Evolutionary conservation across 1,140 invertebrate genomes (phyloP).

Genomic region (Tetragonula clypearis): DNA sequence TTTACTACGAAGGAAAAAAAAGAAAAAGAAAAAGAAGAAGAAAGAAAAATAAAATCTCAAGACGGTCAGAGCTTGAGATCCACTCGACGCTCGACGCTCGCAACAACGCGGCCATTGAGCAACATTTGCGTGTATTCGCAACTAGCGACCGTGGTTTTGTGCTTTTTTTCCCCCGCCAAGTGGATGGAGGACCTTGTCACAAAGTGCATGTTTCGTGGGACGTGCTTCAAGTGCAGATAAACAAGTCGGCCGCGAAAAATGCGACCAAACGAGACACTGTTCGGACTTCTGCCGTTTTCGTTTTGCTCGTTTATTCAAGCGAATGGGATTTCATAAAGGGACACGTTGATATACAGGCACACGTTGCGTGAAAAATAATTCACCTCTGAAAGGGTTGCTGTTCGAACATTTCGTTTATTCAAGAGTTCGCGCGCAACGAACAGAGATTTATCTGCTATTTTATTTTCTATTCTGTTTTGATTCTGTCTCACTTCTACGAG

Average conservation of each 20-base stretch:
- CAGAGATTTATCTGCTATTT: too few species aligned
- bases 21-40: too few species aligned
- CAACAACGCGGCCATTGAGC: not conserved
- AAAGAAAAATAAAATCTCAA: not conserved
- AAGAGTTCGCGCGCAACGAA: not conserved
- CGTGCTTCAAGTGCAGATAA: slow-evolving; percentile 17
- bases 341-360: not conserved
- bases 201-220: not conserved
- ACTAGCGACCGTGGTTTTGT: too few species aligned
- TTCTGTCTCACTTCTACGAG: too few species aligned
- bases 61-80: not conserved
- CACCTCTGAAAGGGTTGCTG: not conserved
- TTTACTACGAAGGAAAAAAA: not conserved
- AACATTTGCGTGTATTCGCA: not conserved
- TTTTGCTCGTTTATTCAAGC: not conserved
- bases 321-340: slow-evolving; percentile 11
- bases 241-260: not conserved
- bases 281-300: not conserved
- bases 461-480: too few species aligned
- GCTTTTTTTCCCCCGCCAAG: too few species aligned
- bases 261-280: not conserved
- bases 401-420: not conserved
- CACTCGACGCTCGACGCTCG: not conserved
- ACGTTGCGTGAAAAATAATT: not conserved
- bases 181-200: not conserved